Conservation (phyloP, 2,113 vertebrate species). For the Zapornia atra region DNA sequence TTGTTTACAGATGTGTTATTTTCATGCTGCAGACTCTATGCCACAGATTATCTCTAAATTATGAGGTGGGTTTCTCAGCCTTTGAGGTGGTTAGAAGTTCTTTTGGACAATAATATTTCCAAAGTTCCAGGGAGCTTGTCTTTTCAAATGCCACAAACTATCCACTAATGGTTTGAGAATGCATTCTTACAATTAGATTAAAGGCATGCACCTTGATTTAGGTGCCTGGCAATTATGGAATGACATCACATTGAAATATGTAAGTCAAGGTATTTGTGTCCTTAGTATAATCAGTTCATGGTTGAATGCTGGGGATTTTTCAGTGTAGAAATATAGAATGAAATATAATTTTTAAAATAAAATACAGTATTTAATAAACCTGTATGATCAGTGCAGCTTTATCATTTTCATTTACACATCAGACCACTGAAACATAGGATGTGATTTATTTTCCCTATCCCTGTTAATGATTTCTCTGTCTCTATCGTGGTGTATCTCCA, state of each 20-base stretch:
- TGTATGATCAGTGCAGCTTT: not conserved
- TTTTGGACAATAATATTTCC: not conserved
- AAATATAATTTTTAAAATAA: not conserved
- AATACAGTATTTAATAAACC: fast-evolving
- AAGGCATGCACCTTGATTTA: not conserved
- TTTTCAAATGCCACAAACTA: not conserved
- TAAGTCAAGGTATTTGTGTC: not conserved
- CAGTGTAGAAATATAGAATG: not conserved
- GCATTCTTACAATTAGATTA: not conserved
- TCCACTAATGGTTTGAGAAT: not conserved
- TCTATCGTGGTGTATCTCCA: fast-evolving
- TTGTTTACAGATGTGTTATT: not conserved
- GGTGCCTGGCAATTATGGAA: not conserved
- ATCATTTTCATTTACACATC: not conserved
- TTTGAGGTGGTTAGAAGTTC: not conserved
- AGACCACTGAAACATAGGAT: not conserved
- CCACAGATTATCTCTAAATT: not conserved
- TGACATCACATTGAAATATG: not conserved
- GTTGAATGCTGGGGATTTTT: not conserved
- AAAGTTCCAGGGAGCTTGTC: not conserved
- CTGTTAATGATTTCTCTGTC: not conserved
- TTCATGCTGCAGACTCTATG: not conserved
- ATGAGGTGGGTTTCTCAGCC: not conserved
- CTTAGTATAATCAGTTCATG: not conserved
- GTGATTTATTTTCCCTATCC: not conserved